These are phyloP conservation scores for Eurytoma californica DNA, from an alignment of 2,888 invertebrate genomes.

Conservation along the genomic window DNA sequence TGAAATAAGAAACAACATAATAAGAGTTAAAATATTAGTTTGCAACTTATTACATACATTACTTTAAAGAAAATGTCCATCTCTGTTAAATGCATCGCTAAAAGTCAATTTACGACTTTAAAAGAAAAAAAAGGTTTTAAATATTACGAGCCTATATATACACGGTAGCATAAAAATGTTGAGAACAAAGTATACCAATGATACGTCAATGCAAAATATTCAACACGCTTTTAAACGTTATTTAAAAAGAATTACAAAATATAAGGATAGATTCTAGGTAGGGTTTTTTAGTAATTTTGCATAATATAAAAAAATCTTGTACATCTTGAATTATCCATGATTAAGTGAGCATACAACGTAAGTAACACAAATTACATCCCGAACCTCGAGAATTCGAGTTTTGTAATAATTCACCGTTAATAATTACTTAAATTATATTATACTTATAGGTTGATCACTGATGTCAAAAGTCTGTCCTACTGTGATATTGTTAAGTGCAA, in stretches of 20 bases:
- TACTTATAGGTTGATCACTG: slow-evolving; percentile 26
- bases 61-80: neutral
- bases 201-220: neutral
- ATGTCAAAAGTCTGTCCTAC: slow-evolving; percentile 42
- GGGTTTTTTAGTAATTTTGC: slow-evolving; percentile 20
- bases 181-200: neutral
- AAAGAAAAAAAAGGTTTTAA: neutral
- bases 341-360: neutral
- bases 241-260: neutral
- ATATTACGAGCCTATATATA: neutral
- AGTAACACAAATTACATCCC: neutral
- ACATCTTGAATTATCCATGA: neutral
- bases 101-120: slow-evolving; percentile 1
- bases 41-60: no score
- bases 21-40: no score
- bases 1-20: no score
- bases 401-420: neutral
- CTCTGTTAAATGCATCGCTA: neutral
- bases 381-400: neutral
- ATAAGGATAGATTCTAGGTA: neutral
- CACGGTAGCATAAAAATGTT: neutral
- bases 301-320: slow-evolving; percentile 16
- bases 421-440: slow-evolving; percentile 16
- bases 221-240: neutral
- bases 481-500: slow-evolving; percentile 46